Conservation (phyloP, 2,113 vertebrate species). For the Oncorhynchus nerka region DNA sequence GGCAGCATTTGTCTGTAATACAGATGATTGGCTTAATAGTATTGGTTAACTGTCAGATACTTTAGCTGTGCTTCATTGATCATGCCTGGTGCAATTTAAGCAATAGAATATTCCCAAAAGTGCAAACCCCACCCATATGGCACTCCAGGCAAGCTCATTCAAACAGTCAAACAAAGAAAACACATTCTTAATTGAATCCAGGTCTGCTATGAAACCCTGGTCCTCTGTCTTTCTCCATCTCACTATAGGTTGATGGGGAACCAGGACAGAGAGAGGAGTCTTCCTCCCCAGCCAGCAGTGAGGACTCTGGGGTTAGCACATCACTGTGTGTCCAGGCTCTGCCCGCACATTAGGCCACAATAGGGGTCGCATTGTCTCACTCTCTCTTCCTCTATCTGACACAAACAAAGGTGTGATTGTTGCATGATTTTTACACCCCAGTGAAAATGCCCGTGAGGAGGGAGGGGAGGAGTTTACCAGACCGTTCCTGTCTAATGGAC, state of each 20-base stretch:
- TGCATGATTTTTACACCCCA: slow-evolving; percentile 31
- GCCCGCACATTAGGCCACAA: slow-evolving; percentile 46
- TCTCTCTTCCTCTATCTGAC: slow-evolving; percentile 5
- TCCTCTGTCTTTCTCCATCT: slow-evolving; percentile 37
- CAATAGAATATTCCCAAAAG: too few species aligned
- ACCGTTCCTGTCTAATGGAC: not conserved
- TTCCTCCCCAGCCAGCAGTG: not conserved
- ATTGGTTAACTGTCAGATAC: too few species aligned
- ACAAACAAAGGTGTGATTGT: slow-evolving; percentile 55
- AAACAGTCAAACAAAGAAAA: too few species aligned
- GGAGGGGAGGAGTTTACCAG: too few species aligned
- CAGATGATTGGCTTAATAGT: too few species aligned
- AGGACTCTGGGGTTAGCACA: slow-evolving; percentile 42
- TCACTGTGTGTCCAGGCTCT: slow-evolving; percentile 33
- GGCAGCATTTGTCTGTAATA: slow-evolving; percentile 30
- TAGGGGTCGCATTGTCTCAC: slow-evolving; percentile 55
- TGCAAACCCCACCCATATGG: too few species aligned
- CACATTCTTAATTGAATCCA: not conserved
- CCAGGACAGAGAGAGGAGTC: slow-evolving; percentile 40
- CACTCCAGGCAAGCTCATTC: too few species aligned
- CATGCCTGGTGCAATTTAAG: too few species aligned
- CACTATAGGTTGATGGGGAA: slow-evolving; percentile 45
- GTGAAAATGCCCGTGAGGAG: not conserved
- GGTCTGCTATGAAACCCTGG: not conserved
- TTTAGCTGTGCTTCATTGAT: too few species aligned